Evolutionary conservation across 2,113 vertebrate genomes (phyloP), one percentile per base, ranked within the genome.

Genomic region (Carettochelys insculpta): DNA sequence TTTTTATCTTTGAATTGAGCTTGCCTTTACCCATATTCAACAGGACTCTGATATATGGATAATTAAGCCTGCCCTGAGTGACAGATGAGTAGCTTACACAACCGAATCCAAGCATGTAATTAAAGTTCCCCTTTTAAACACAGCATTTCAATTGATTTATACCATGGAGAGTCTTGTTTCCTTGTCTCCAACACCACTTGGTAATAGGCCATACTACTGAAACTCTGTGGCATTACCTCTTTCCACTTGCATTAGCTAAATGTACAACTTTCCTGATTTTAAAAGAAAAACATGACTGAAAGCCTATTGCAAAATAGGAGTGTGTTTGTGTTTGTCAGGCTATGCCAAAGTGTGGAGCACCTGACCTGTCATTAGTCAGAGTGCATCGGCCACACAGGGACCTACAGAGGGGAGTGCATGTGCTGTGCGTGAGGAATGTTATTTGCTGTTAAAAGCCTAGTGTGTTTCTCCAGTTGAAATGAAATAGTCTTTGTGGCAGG

Each of bases 81-180:
- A 43, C 25, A 56, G 48, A 77, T 51, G 24, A 95, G 29, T 58
- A 82, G 85, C 85, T 51, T 8, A 80, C 34, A 85, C 38, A 85
- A 24, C 68, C 83, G 88, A 94, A 31, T 54, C 93, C 94, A 91
- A 87, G 95, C 92, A 89, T 87, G 84, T 89, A 95, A 95, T 95
- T 94, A 95, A 91, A 80, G 43, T 51, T 77, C 1, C 3, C n/a
- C 75, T 78, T 85, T 92, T 82, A 89, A 90, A 92, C 92, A 91
- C 61, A 89, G 34, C 53, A 79, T 96, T 93, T 95, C 75, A 82
- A 90, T 87, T 94, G 86, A 94, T 95, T 95, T 91, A 95, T 71
- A 94, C 82, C 53, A 84, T 48, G 75, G 94, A 91, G 82, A 80
- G 85, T 85, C 52, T 77, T 91, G 51, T 88, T 94, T 92, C 94